Percentiles rank a stretch among this genome's conserved stretches.
Conservation (phyloP, 2,888 invertebrate genomes). For the Mantis religiosa region DNA sequence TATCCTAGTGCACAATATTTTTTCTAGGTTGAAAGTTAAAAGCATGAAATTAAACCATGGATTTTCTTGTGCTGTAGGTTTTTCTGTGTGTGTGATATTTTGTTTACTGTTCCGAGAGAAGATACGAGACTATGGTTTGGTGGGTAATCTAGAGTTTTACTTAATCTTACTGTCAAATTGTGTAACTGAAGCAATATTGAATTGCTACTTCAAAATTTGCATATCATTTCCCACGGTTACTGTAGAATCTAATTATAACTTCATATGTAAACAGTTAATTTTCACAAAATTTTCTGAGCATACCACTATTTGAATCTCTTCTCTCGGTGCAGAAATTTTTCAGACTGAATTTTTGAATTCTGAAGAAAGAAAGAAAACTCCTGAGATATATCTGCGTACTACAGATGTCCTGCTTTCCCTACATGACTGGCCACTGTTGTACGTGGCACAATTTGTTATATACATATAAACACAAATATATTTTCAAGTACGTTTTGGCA, state of each 20-base stretch:
- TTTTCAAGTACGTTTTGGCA: not conserved
- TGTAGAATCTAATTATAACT: not conserved
- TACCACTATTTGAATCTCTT: not conserved
- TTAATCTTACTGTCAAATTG: not conserved
- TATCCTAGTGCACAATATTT: conserved; percentile 1
- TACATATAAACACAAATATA: not conserved
- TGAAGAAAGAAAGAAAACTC: not conserved
- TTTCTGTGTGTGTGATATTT: conserved; percentile 25
- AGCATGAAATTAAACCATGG: not conserved
- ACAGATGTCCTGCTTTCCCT: not conserved
- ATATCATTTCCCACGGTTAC: not conserved
- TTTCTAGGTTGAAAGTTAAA: not conserved
- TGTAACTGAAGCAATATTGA: not conserved
- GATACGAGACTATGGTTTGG: not conserved
- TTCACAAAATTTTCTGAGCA: not conserved
- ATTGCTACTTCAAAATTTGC: not conserved
- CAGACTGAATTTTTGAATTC: not conserved
- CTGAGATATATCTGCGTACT: not conserved
- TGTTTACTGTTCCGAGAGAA: conserved; percentile 9
- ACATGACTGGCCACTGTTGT: conserved; percentile 10
- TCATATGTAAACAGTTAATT: not conserved
- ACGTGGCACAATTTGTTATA: conserved; percentile 7
- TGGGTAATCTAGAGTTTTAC: not conserved
- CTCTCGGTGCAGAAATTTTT: not conserved
- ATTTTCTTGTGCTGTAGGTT: conserved; percentile 23